Evolutionary conservation across 1,140 invertebrate species (phyloP).

Genomic region (Metopolophium dirhodum): DNA sequence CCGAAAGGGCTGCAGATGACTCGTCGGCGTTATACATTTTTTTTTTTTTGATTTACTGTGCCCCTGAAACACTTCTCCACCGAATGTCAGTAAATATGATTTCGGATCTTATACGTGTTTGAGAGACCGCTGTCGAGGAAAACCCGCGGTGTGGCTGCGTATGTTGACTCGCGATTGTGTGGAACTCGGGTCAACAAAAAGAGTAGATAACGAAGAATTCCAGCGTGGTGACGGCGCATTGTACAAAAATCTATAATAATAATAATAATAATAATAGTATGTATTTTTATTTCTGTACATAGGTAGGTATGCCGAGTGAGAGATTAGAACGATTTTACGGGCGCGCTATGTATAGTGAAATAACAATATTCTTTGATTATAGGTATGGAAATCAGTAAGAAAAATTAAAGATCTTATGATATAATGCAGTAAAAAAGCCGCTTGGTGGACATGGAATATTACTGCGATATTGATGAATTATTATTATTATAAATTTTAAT

Average conservation of each 20-base stretch:
- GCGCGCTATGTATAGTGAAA: background rate
- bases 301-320: background rate
- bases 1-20: background rate
- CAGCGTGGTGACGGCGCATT: background rate
- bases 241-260: background rate
- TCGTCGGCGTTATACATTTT: background rate
- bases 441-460: background rate
- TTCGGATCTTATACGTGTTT: background rate
- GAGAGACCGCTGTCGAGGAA: background rate
- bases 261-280: background rate
- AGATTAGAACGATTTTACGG: background rate
- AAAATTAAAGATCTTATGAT: background rate
- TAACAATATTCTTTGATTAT: background rate
- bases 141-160: background rate
- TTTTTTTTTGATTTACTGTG: background rate
- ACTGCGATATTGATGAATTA: too few species aligned
- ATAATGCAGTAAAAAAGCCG: background rate
- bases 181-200: constrained; percentile 21
- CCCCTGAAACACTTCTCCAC: background rate
- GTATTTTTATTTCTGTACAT: background rate
- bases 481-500: too few species aligned
- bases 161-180: constrained; percentile 8
- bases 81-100: background rate
- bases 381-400: background rate
- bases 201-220: constrained; percentile 26